Percentiles rank a stretch among this genome's conserved stretches.
Evolutionary conservation across 2,797 vertebrate species (phyloP).

Genomic region (Poeciliopsis infans): DNA sequence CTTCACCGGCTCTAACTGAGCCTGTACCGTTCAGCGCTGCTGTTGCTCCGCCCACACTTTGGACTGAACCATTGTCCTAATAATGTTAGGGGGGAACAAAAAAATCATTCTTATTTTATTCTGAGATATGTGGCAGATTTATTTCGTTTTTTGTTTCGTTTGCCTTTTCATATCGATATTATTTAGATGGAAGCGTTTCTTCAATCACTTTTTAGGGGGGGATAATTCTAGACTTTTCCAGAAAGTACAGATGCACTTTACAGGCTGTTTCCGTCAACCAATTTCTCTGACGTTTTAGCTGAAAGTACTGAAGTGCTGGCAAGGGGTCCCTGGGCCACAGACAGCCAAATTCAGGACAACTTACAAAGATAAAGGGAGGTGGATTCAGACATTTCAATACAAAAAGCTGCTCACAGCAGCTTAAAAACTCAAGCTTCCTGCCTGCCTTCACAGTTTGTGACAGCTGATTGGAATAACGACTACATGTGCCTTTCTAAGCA

Average conservation of each 20-base stretch:
- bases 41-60: no score
- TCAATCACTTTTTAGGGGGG: no score
- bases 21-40: no score
- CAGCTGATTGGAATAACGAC: conserved; percentile 64
- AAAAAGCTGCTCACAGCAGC: conserved; percentile 37
- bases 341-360: conserved; percentile 57
- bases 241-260: conserved; percentile 38
- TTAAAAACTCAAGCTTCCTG: conserved; percentile 61
- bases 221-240: no score
- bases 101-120: no score
- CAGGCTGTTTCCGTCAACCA: conserved; percentile 42
- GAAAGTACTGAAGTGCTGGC: conserved; percentile 53
- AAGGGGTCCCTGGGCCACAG: conserved; percentile 57
- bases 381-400: conserved; percentile 53
- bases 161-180: no score
- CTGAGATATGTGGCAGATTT: no score
- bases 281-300: conserved; percentile 61
- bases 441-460: conserved; percentile 55
- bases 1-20: no score
- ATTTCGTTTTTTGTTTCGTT: no score
- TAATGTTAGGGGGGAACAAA: no score
- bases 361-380: conserved; percentile 64
- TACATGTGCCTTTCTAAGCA: conserved; percentile 49
- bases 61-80: no score
- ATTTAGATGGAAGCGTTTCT: no score